Evolutionary conservation across 2,113 vertebrate genomes (phyloP), one percentile per base, ranked within the genome.

Genomic region (Notothenia coriiceps): DNA sequence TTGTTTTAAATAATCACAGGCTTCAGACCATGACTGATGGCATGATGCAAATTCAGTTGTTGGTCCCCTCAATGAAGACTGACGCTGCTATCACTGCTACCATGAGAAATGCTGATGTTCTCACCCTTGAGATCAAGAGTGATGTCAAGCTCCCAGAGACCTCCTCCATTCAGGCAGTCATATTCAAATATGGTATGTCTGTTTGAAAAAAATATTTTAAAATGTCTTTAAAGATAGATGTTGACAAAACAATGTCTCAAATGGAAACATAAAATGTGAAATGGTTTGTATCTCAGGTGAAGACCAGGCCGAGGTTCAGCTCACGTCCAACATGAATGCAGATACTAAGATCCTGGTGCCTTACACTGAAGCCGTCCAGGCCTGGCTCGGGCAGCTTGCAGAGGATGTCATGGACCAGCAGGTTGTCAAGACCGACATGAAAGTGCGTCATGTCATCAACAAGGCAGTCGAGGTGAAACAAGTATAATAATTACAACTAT

Each of bases 361-460:
- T 40, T 87, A 91, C 74, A 60, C 86, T 43, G 86, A 94, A 70
- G 90, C 72, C 22, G 85, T 95, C 47, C 78, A 92, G 22, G 85
- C 61, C 67, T 84, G 82, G 79, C 74, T 98, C 10, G 10, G 82
- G 25, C 75, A 64, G 10, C 82, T 84, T 59, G 81, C 88, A 63
- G 92, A 89, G 0, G 62, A 93, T 35, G 85, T 97, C 49, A 88
- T 98, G 94, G 95, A 98, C 70, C 93, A 59, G 86, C 94, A 90
- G 89, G 93, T 98, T 87, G 93, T 95, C 51, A 95, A 96, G 15
- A 96, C 97, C 17, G 96, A 97, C 68, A 95, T 97, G 96, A 98
- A 96, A 79, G 33, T 98, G 75, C 84, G 95, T 29, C 96, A 98
- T 49, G 93, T 98, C 35, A 46, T 95, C 60, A 96, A 94, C 84